Conservation (phyloP, 2,113 vertebrate genomes). For the Rhinoderma darwinii region DNA sequence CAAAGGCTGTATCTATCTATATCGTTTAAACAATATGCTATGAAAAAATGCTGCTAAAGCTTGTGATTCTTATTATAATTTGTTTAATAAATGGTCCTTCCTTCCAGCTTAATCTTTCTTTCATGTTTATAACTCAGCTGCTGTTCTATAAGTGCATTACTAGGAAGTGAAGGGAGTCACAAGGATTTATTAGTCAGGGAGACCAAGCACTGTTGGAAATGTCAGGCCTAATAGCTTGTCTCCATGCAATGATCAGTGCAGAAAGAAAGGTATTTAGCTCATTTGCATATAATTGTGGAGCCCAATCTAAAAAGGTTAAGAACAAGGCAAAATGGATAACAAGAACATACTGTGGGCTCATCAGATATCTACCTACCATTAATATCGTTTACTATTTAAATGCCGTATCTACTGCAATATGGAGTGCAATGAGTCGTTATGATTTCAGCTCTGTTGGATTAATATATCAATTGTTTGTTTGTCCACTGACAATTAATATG, state of each 20-base stretch:
- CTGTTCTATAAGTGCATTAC: conserved; percentile 51
- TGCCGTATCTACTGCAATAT: not conserved
- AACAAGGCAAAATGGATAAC: not conserved
- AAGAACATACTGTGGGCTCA: not conserved
- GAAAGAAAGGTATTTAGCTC: conserved; percentile 62
- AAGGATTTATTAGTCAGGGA: conserved; percentile 65
- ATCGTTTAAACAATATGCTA: not conserved
- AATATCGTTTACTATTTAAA: not conserved
- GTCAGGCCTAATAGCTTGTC: conserved; percentile 64
- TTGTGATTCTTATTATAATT: conserved; percentile 55
- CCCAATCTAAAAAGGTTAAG: conserved; percentile 2
- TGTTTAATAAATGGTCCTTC: conserved; percentile 53
- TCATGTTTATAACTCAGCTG: conserved; percentile 61
- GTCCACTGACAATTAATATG: no score
- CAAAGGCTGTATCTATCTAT: conserved; percentile 27
- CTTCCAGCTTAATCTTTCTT: conserved; percentile 57
- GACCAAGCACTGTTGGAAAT: conserved; percentile 61
- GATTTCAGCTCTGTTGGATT: no score
- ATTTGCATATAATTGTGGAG: conserved; percentile 63
- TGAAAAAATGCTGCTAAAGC: not conserved
- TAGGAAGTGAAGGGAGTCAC: conserved; percentile 53
- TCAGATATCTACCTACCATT: not conserved
- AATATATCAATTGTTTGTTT: no score
- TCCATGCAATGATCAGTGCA: conserved; percentile 53
- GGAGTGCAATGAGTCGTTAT: no score